phyloP scores from a whole-genome alignment of 1,140 invertebrate genomes.

The Pseudomyrmex gracilis region DNA sequence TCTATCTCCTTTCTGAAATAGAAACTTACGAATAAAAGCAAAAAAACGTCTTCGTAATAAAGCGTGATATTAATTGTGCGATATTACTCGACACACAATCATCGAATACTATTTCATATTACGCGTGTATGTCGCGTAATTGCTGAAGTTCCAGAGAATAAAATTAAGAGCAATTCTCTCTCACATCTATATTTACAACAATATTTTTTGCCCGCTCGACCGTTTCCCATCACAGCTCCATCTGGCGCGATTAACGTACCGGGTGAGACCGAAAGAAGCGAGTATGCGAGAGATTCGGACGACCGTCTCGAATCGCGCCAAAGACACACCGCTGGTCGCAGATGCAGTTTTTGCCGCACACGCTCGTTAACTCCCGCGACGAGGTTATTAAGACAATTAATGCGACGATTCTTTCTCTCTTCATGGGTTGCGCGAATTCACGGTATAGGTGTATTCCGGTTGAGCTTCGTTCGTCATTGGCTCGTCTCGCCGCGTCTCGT shows the following conservation, averaged over 20 bases:
- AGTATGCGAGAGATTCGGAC: neutral
- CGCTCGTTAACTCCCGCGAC: slow-evolving; percentile 21
- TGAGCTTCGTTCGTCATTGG: slow-evolving; percentile 9
- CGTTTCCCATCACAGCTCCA: slow-evolving; percentile 10
- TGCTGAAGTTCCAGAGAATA: neutral
- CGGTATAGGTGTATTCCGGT: slow-evolving; percentile 24
- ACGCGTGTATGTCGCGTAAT: neutral
- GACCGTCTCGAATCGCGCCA: neutral
- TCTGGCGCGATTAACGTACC: slow-evolving; percentile 5
- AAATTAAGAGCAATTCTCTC: slow-evolving; percentile 20
- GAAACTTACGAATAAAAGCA: no score
- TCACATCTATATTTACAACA: slow-evolving; percentile 8
- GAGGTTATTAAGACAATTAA: slow-evolving; percentile 58
- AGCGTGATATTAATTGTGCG: neutral
- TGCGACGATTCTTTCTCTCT: neutral
- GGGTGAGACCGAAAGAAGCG: neutral
- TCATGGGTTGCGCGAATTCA: neutral
- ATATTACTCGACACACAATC: neutral
- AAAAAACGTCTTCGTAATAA: neutral
- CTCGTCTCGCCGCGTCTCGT: neutral
- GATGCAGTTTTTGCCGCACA: slow-evolving; percentile 40
- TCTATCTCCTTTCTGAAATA: no score
- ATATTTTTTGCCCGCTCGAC: slow-evolving; percentile 26
- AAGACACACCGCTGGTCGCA: slow-evolving; percentile 39
- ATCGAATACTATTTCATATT: neutral